phyloP scores from a whole-genome alignment of 2,888 invertebrate species.

The Eupithecia vulgata region DNA sequence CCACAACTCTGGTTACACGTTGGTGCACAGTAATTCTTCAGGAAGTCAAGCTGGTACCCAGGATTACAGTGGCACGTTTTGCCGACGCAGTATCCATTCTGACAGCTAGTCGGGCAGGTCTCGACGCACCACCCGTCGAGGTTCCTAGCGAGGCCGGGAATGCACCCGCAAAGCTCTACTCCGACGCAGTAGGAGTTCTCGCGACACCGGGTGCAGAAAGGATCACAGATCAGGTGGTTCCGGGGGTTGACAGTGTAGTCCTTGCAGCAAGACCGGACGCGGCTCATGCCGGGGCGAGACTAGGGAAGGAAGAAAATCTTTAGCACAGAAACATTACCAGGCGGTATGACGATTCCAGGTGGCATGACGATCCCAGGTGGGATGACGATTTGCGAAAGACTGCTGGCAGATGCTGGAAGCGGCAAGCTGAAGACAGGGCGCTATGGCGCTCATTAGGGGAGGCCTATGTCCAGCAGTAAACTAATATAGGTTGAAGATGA shows the following conservation, averaged over 20 bases:
- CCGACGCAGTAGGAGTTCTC: conserved; percentile 86
- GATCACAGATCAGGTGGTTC: conserved; percentile 83
- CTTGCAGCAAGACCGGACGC: conserved; percentile 88
- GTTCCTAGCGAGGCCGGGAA: conserved; percentile 84
- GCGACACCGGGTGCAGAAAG: conserved; percentile 85
- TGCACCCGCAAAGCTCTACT: conserved; percentile 86
- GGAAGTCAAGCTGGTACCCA: conserved; percentile 82
- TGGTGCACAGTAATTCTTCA: conserved; percentile 85
- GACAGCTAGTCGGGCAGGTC: conserved; percentile 87
- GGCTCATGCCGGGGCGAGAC: conserved; percentile 86
- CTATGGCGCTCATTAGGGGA: too few species aligned
- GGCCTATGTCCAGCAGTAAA: too few species aligned
- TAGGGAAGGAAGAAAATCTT: conserved; percentile 51
- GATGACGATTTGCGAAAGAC: too few species aligned
- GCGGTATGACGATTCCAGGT: too few species aligned
- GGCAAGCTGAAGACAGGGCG: too few species aligned
- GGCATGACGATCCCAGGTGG: too few species aligned
- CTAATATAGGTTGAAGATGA: too few species aligned
- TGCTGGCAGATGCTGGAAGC: too few species aligned
- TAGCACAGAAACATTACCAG: too few species aligned
- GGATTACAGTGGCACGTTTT: conserved; percentile 86
- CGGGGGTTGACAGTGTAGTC: conserved; percentile 40
- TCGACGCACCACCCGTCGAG: conserved; percentile 83
- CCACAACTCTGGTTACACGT: conserved; percentile 81
- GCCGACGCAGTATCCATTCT: conserved; percentile 86